phyloP scores from a whole-genome alignment of 2,797 vertebrate species.

The Sciurus carolinensis region DNA sequence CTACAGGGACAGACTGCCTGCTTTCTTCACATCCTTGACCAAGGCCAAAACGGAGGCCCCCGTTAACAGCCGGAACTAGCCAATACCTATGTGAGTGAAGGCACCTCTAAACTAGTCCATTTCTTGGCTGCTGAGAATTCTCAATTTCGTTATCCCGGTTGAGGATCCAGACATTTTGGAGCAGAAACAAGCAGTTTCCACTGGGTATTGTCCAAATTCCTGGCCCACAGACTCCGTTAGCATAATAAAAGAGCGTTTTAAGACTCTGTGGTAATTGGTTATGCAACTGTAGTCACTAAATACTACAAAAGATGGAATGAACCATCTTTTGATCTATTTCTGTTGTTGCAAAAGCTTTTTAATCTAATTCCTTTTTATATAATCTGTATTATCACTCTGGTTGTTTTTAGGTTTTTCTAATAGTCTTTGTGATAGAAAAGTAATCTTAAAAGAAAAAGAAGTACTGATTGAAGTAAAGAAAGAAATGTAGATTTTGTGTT shows the following conservation, averaged over 20 bases:
- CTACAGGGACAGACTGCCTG: background rate
- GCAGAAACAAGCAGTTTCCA: conserved; percentile 39
- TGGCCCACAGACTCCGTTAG: background rate
- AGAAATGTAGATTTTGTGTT: background rate
- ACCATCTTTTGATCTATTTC: conserved; percentile 35
- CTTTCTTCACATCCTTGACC: background rate
- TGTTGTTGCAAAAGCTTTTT: background rate
- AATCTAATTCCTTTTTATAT: background rate
- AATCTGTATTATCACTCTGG: background rate
- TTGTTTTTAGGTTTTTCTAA: conserved; percentile 24
- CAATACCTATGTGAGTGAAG: background rate
- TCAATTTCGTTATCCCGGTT: background rate
- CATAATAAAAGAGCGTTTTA: background rate
- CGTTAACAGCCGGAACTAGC: background rate
- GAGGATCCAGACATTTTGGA: background rate
- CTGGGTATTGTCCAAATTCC: background rate
- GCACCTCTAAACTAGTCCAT: background rate
- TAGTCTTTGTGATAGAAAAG: conserved; percentile 48
- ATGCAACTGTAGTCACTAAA: conserved; percentile 9
- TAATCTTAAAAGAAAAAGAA: conserved; percentile 5
- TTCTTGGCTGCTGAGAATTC: background rate
- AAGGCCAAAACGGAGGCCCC: background rate
- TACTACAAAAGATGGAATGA: background rate
- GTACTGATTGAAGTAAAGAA: background rate
- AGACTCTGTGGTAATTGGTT: background rate